Evolutionary conservation across 2,888 invertebrate species (phyloP).

Genomic region (Helleia helle): DNA sequence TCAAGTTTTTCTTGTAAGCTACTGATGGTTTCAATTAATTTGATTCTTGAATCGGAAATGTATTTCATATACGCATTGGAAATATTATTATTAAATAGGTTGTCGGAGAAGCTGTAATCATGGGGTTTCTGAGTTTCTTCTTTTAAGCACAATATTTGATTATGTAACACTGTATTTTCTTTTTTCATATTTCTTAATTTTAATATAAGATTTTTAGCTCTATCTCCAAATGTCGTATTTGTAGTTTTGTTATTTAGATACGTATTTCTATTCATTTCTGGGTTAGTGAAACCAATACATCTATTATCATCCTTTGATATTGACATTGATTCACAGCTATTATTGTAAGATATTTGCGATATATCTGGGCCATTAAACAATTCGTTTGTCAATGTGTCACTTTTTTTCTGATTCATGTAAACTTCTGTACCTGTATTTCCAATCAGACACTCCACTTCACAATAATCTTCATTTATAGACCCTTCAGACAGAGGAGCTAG

Average conservation of each 20-base stretch:
- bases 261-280: too few relatives aligned
- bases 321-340: slow-evolving; percentile 20
- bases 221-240: slow-evolving; percentile 29
- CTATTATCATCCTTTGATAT: slow-evolving; percentile 3
- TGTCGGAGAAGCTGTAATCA: slow-evolving; percentile 15
- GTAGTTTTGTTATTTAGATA: slow-evolving; percentile 24
- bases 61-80: slow-evolving; percentile 41
- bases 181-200: slow-evolving; percentile 56
- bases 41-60: slow-evolving; percentile 37
- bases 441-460: slow-evolving; percentile 40
- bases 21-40: slow-evolving; percentile 36
- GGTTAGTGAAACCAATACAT: slow-evolving; percentile 29
- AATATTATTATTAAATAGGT: slow-evolving; percentile 25
- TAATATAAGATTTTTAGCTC: slow-evolving; percentile 45
- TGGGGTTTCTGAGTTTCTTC: slow-evolving; percentile 28
- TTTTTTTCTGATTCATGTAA: background rate
- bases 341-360: slow-evolving; percentile 26
- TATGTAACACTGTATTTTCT: slow-evolving; percentile 43
- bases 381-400: too few relatives aligned
- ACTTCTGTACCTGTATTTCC: slow-evolving; percentile 30
- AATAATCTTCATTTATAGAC: slow-evolving; percentile 29
- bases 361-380: too few relatives aligned
- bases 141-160: slow-evolving; percentile 39
- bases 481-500: slow-evolving; percentile 34
- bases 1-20: slow-evolving; percentile 39